These are phyloP conservation scores for Prosopocoilus inquinatus DNA, from an alignment of 2,888 invertebrate genomes.

Conservation along the genomic window DNA sequence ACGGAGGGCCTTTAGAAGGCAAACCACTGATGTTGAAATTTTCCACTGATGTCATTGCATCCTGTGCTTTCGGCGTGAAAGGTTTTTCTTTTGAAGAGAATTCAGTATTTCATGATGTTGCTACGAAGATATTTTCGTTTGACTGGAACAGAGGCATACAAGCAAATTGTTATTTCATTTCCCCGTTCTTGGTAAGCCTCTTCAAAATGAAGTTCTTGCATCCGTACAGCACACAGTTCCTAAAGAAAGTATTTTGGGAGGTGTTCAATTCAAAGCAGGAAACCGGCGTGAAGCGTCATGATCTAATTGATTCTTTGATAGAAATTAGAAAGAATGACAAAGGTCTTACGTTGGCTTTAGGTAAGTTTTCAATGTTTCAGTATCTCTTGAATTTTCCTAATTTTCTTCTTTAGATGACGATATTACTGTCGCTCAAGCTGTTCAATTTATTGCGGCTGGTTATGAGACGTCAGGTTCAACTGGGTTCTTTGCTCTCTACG, in stretches of 20 bases:
- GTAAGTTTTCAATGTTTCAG: too few relatives aligned
- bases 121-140: conserved; percentile 42
- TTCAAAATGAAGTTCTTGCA: conserved; percentile 44
- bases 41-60: too few relatives aligned
- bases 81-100: conserved; percentile 45
- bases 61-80: conserved; percentile 52
- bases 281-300: conserved; percentile 41
- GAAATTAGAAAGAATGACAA: conserved; percentile 45
- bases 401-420: conserved; percentile 52
- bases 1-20: conserved; percentile 30
- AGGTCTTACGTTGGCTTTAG: conserved; percentile 26
- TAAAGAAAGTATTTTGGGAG: conserved; percentile 40
- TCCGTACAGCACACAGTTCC: conserved; percentile 36
- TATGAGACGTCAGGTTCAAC: conserved; percentile 53
- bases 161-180: conserved; percentile 40
- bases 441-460: conserved; percentile 59
- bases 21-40: conserved; percentile 49
- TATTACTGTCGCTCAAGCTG: conserved; percentile 58
- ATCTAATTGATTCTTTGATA: conserved; percentile 51
- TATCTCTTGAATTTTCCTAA: conserved; percentile 17
- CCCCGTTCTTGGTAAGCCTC: conserved; percentile 40
- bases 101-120: conserved; percentile 45
- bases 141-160: conserved; percentile 34
- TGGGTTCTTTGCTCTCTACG: conserved; percentile 49
- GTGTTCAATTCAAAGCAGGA: conserved; percentile 40